These are phyloP conservation scores for Heteractis magnifica DNA, from an alignment of 92 coral and sea anemone species.

Conservation along the genomic window DNA sequence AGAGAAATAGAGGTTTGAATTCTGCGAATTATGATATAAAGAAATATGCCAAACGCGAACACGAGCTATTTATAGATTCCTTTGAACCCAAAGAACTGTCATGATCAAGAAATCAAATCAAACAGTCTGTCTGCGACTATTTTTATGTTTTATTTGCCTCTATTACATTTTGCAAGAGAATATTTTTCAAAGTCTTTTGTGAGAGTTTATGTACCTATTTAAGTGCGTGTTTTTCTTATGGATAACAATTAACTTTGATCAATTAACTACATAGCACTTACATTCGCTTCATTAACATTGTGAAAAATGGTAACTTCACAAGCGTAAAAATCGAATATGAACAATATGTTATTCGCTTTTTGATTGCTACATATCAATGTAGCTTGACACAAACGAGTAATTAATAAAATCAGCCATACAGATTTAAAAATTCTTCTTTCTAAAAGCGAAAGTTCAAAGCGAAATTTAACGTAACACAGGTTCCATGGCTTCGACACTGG, in stretches of 20 bases:
- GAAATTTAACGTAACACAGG: not conserved
- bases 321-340: not conserved
- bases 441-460: conserved; percentile 2
- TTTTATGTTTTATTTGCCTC: no score
- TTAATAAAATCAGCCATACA: not conserved
- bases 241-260: not conserved
- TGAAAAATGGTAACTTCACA: not conserved
- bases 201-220: not conserved
- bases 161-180: no score
- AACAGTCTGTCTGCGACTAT: no score
- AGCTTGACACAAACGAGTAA: not conserved
- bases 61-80: no score
- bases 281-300: not conserved
- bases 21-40: no score
- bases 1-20: no score
- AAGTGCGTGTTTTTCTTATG: not conserved
- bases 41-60: no score
- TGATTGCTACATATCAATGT: not conserved
- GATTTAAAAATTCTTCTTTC: not conserved
- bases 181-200: not conserved
- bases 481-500: no score
- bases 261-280: not conserved
- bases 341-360: not conserved
- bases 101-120: no score
- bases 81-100: no score